Evolutionary conservation across 2,888 invertebrate species (phyloP), one percentile per base, ranked within the genome.

Genomic region (Stenodema calcarata): DNA sequence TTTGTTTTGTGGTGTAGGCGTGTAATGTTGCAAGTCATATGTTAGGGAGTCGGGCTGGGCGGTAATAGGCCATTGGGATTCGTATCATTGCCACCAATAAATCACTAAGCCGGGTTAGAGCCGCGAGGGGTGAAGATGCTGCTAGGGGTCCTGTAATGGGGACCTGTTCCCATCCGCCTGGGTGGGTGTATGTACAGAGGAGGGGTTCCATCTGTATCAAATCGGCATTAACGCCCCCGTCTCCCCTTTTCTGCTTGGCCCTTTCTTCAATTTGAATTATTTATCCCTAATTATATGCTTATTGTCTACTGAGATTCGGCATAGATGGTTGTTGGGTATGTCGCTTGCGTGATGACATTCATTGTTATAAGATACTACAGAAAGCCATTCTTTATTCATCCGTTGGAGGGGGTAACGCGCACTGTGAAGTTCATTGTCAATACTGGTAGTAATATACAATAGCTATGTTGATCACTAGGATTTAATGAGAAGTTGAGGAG

Each of bases 11-110:
- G 75, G 75, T 76, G 75, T 18, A 76, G 75, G 75, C 75, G 75
- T 76, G 75, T 76, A 76, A 76, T 76, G 75, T 76, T 76, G 75
- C 75, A 30, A 41, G 75, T 76, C 75, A 76, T 76, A 76, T 76
- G 75, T 76, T 76, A 41, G 75, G 75, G 41, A 27, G 70, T 18
- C 18, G 41, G 75, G 75, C 75, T 41, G 18, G n/a, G 62, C 35
- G 81, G 81, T 81, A 81, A 81, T 81, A 81, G 81, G 81, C 81
- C 81, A 81, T 81, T 81, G 81, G 81, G 81, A 81, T 81, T 81
- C 81, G 81, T 81, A 81, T 81, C 81, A 81, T 81, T 81, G 81
- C 81, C 81, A 81, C 62, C 81, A 54, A 81, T 81, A 81, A 81
- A 81, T 81, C 81, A 81, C 81, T 81, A 81, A 81, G 81, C 81